phyloP scores from a whole-genome alignment of 2,113 vertebrate genomes.

The Sakesphorus luctuosus region DNA sequence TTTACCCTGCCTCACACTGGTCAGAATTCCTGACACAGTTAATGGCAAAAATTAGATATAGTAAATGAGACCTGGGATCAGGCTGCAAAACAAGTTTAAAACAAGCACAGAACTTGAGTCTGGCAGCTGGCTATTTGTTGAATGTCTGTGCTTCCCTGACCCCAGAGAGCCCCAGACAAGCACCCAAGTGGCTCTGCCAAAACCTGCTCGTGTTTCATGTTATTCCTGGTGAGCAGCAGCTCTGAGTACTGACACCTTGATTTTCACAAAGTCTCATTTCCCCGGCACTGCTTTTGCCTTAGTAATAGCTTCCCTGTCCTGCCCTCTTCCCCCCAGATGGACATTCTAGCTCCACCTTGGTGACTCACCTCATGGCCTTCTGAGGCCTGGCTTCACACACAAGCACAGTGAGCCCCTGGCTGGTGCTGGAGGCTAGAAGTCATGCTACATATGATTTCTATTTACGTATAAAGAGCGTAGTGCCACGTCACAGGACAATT shows the following conservation, averaged over 20 bases:
- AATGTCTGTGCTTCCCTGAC: background rate
- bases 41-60: background rate
- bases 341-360: fast-evolving
- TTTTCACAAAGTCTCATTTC: background rate
- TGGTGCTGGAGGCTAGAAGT: background rate
- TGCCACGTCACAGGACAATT: background rate
- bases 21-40: background rate
- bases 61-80: background rate
- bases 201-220: background rate
- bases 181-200: background rate
- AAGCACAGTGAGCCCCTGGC: background rate
- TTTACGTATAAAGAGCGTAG: background rate
- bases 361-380: background rate
- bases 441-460: background rate
- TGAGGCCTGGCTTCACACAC: background rate
- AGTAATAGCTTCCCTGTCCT: background rate
- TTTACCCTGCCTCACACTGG: background rate
- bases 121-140: background rate
- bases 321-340: background rate
- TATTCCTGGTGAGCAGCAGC: background rate
- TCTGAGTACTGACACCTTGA: background rate
- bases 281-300: background rate
- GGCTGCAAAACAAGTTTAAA: background rate
- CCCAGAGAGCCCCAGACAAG: background rate
- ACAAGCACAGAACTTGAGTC: background rate